Evolutionary conservation across 2,797 vertebrate genomes (phyloP).

Genomic region (Lepus oiostolus): DNA sequence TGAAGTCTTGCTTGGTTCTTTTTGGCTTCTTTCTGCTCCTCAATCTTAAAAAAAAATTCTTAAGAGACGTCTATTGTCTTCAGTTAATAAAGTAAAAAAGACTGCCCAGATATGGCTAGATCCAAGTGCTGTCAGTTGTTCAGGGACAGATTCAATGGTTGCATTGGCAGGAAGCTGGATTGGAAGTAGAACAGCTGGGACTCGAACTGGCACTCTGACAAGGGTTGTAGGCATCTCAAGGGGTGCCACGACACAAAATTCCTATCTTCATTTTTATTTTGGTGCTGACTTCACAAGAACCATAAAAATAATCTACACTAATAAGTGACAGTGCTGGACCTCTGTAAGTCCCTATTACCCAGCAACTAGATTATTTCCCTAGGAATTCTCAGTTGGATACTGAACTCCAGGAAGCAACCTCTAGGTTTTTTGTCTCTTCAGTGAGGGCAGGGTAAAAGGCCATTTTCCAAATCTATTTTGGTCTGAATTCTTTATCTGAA

Average conservation of each 20-base stretch:
- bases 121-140: no score
- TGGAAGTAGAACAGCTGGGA: no score
- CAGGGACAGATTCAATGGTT: no score
- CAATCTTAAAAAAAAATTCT: no score
- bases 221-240: no score
- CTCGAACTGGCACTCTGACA: no score
- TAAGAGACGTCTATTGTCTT: no score
- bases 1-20: no score
- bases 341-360: not conserved
- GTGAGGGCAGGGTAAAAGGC: not conserved
- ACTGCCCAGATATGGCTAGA: no score
- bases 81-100: no score
- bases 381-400: not conserved
- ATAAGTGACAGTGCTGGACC: not conserved
- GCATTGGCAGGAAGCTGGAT: no score
- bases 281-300: not conserved
- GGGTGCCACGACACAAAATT: not conserved
- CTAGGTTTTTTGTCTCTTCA: not conserved
- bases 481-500: slow-evolving; percentile 32
- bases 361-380: not conserved
- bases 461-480: slow-evolving; percentile 66
- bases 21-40: no score
- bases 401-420: not conserved
- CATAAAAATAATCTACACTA: slow-evolving; percentile 13
- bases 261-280: not conserved